Evolutionary conservation across 2,888 invertebrate species (phyloP), one percentile per base, ranked within the genome.

Genomic region (Drosophila hawaiiensis): DNA sequence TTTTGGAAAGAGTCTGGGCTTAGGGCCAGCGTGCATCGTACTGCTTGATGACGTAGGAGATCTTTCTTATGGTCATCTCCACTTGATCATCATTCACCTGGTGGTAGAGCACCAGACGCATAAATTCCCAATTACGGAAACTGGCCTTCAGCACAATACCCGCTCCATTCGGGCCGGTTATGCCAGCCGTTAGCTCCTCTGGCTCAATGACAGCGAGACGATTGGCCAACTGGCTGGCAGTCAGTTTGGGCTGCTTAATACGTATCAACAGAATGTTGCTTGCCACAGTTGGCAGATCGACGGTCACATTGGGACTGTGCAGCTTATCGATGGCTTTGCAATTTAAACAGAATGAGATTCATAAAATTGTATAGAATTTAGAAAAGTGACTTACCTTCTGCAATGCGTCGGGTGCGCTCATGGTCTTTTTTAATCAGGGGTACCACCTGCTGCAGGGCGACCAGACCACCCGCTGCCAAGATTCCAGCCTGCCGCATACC

Each of bases 401-500:
- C 97, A 62, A 98, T 95, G 63, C 94, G 92, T 58, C 94, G 93
- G 0, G 96, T 95, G 56, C 95, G 95, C 62, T 94, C 94, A 92
- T 99, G 98, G 93, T 99, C 99, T 0, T 95, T 94, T 4, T 92
- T 92, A 37, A 99, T 94, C 50, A 95, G 94, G 0, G 96, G 96
- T 9, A 96, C 94, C 85, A 96, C 95, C 74, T 96, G 96, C 68
- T 97, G 96, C n/a, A 99, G 92, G 0, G 97, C 97, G 33, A 97
- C 96, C 5, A 97, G 89, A 0, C 98, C 98, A 1, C 98, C 97
- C 0, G 98, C 98, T 0, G 98, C 99, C 61, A 99, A 91, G 55
- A 99, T 94, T 7, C 99, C 99, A 49, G 95, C 95, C 94, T 99
- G 99, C 66, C 99, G 95, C 98, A 98, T 97, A 2, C 97, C 98